A percentile compares a stretch with the other conserved stretches of the same genome.
Evolutionary conservation across 2,888 invertebrate species (phyloP).

Genomic region (Cheilosia vulpina): DNA sequence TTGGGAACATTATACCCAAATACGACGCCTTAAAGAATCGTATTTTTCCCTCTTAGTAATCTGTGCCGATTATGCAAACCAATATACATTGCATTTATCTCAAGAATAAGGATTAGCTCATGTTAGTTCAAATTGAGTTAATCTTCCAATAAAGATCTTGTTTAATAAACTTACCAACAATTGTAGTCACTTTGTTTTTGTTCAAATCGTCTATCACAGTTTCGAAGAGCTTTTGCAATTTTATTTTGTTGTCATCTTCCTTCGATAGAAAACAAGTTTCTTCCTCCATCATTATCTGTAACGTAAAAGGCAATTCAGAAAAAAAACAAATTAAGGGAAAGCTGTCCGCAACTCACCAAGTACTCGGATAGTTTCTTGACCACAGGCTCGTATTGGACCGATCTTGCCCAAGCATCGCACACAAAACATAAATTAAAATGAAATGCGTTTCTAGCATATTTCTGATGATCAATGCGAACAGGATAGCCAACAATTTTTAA

Average conservation of each 20-base stretch:
- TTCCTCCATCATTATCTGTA: slow-evolving; percentile 91
- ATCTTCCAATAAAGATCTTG: background rate
- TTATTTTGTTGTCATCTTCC: slow-evolving; percentile 86
- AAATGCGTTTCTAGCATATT: slow-evolving; percentile 96
- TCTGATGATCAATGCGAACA: slow-evolving; percentile 93
- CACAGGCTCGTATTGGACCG: slow-evolving; percentile 96
- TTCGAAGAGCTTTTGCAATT: slow-evolving; percentile 90
- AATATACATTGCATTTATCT: too few species aligned
- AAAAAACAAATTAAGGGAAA: background rate
- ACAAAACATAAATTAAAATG: slow-evolving; percentile 98
- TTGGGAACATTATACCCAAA: too few species aligned
- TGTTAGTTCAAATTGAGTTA: background rate
- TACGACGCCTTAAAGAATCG: too few species aligned
- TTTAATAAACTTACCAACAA: slow-evolving; percentile 85
- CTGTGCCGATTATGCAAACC: too few species aligned
- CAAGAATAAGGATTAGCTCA: too few species aligned
- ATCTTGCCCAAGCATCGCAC: slow-evolving; percentile 94
- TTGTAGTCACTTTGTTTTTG: slow-evolving; percentile 90
- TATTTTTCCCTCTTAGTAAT: too few species aligned
- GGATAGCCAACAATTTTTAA: slow-evolving; percentile 97
- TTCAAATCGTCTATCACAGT: slow-evolving; percentile 93
- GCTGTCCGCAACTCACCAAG: slow-evolving; percentile 85
- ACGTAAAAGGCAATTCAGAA: background rate
- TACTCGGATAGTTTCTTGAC: slow-evolving; percentile 97
- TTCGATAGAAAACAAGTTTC: slow-evolving; percentile 93